A percentile compares a stretch with the other conserved stretches of the same genome.
These are phyloP conservation scores for Xiphorhynchus elegans DNA, from an alignment of 2,113 vertebrate genomes.

Conservation along the genomic window DNA sequence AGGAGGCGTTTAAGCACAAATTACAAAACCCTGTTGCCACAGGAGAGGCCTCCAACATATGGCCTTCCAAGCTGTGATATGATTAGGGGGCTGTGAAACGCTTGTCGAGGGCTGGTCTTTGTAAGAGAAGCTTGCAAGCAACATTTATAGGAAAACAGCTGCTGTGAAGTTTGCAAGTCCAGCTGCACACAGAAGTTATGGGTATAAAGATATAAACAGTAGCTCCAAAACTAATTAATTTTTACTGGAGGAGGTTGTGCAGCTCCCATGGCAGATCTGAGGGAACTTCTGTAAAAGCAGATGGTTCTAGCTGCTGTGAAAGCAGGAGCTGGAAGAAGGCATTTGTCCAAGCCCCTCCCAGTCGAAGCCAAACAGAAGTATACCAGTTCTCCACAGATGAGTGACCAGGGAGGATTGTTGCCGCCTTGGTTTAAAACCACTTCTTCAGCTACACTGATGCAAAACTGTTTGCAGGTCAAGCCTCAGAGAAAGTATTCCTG, in stretches of 20 bases:
- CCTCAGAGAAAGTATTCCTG: background rate
- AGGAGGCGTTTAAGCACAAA: background rate
- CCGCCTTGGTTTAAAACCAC: background rate
- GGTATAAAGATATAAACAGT: background rate
- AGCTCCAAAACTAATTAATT: background rate
- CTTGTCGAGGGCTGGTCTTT: background rate
- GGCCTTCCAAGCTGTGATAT: background rate
- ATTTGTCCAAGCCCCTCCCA: background rate
- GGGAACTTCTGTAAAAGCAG: background rate
- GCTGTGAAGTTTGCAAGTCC: background rate
- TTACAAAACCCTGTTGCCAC: background rate
- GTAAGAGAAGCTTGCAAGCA: background rate
- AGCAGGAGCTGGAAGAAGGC: background rate
- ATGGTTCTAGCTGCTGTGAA: background rate
- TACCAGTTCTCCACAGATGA: background rate
- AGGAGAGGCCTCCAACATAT: background rate
- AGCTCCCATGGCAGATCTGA: background rate
- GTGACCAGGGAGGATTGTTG: background rate
- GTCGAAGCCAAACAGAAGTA: background rate
- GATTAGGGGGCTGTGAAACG: background rate
- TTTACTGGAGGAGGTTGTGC: background rate
- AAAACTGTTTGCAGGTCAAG: background rate
- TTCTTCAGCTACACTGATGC: background rate
- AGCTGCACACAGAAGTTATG: background rate
- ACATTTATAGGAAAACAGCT: background rate